A percentile compares a stretch with the other conserved stretches of the same genome.
phyloP scores from a whole-genome alignment of 2,797 vertebrate species.

The Micropoecilia bifurca region DNA sequence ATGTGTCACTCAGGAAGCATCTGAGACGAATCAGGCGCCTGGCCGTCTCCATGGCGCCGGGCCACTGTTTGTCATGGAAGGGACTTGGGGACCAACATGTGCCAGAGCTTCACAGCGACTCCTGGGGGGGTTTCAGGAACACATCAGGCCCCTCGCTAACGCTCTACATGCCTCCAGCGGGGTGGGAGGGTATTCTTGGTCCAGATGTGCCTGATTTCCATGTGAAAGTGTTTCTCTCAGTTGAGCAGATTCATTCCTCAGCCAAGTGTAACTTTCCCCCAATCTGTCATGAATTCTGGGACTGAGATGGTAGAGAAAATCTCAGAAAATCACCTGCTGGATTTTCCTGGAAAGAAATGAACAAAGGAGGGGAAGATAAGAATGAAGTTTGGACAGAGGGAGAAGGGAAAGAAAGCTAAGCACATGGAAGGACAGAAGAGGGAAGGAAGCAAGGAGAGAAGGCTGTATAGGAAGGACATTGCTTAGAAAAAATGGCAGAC shows the following conservation, averaged over 20 bases:
- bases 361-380: not conserved
- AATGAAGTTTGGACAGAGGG: constrained; percentile 6
- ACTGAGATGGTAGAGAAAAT: constrained; percentile 20
- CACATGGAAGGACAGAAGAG: not conserved
- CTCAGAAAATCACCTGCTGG: constrained; percentile 22
- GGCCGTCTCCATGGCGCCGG: constrained; percentile 58
- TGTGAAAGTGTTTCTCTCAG: constrained; percentile 29
- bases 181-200: constrained; percentile 15
- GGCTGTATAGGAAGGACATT: not conserved
- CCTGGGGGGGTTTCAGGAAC: constrained; percentile 25
- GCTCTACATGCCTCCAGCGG: constrained; percentile 14
- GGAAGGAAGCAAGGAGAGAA: not conserved
- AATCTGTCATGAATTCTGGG: constrained; percentile 29
- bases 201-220: constrained; percentile 56
- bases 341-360: not conserved
- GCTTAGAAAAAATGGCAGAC: not conserved
- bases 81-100: constrained; percentile 64
- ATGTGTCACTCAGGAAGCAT: constrained; percentile 35
- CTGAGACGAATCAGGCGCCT: constrained; percentile 57
- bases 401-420: constrained; percentile 13
- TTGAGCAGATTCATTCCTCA: constrained; percentile 38
- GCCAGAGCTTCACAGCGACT: constrained; percentile 33
- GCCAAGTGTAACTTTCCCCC: constrained; percentile 43
- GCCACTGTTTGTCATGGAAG: constrained; percentile 69
- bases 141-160: not conserved